Evolutionary conservation across 1,140 invertebrate genomes (phyloP), one percentile per base, ranked within the genome.

Genomic region (Macrostomum lignano): DNA sequence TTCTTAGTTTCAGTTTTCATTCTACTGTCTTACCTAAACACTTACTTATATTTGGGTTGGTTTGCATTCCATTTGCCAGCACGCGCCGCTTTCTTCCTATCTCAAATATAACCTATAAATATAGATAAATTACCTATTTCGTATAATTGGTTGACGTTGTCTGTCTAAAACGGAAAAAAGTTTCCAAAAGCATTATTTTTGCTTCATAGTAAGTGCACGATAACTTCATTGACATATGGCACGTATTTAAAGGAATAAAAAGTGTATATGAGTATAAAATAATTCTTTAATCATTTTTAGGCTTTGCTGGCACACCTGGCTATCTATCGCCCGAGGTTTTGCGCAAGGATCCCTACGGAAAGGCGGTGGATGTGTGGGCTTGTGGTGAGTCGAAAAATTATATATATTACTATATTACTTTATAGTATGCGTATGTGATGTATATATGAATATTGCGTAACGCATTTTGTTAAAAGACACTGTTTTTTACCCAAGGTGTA

Each of bases 311-410:
- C 36, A 99, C 91, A 46, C 91, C 91, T 6, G 91, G 91, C 24
- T 94, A 94, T 54, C 63, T 98, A 38, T 94, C 84, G 36, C 91
- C 91, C 31, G 91, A 98, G 65, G 91, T 98, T 17, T 67, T 98
- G 40, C 93, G 94, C 62, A 98, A 98, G 62, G 91, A 98, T 58
- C 84, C 88, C 0, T 98, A 98, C 60, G 88, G 88, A 33, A 96
- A 96, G 62, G 84, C 91, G 33, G 91, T 98, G 40, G 91, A 98
- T 66, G 94, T 98, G 48, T 98, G 91, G 91, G 91, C 91, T 21
- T 98, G 91, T 61, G 91, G 26, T 28, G 19, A 9, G 23, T 24
- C 19, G 15, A 28, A 7, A 3, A 5, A 3, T 3, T 15, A 28
- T 5, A 15, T 15, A 28, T 28, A 17, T 7, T 9, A 5, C 5